Evolutionary conservation across 1,140 invertebrate species (phyloP).

Genomic region (Nylanderia fulva): DNA sequence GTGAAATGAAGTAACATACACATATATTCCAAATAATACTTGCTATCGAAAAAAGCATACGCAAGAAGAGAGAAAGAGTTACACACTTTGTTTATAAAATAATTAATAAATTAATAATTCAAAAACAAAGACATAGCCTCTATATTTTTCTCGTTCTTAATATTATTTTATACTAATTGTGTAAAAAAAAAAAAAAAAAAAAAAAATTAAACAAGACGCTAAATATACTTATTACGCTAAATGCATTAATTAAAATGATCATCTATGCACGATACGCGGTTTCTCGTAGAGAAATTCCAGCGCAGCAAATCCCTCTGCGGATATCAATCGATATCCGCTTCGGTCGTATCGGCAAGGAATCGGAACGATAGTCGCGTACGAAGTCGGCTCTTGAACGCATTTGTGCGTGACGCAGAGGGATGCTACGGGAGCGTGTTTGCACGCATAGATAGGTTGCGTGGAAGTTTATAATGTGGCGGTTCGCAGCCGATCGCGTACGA

Average conservation of each 20-base stretch:
- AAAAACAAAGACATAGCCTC: not conserved
- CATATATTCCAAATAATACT: constrained; percentile 16
- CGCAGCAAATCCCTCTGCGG: not conserved
- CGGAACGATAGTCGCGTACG: constrained; percentile 11
- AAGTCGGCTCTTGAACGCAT: not conserved
- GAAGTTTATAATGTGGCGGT: constrained; percentile 61
- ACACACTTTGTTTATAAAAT: too few relatives aligned
- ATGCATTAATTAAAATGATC: constrained; percentile 9
- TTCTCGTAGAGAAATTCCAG: not conserved
- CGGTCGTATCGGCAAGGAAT: constrained; percentile 8
- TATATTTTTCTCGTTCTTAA: not conserved
- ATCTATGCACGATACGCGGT: not conserved
- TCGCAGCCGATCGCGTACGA: constrained; percentile 31
- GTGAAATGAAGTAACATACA: not conserved
- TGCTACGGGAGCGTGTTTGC: not conserved
- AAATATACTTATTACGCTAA: not conserved
- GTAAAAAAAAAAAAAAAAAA: too few relatives aligned
- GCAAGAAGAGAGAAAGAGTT: not conserved
- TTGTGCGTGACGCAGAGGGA: not conserved
- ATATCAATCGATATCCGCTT: constrained; percentile 17
- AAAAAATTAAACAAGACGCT: not conserved
- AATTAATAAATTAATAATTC: not conserved
- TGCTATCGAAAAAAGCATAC: not conserved
- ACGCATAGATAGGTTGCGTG: constrained; percentile 2
- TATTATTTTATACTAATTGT: not conserved